Base-by-base conservation (phyloP, 2,888 invertebrate genomes). In the Camptogramma bilineatum region DNA sequence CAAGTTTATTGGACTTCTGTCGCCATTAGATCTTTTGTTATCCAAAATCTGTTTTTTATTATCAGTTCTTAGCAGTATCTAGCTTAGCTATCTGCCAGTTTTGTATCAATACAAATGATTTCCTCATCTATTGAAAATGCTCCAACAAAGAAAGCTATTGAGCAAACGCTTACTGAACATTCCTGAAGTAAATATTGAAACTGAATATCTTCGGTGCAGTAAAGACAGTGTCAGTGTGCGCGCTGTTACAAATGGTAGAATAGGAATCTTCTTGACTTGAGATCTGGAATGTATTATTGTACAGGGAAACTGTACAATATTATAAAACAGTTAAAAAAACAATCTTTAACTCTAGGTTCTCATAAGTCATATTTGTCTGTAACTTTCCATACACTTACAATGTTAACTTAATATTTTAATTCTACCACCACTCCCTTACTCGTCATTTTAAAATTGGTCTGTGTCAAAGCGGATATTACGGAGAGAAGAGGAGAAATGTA, bases 161-260 rank as follows among this genome's bases (percentile, higher is more conserved):
- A 52, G 28, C 44, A 13, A 21, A 34, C 18, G 19, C 19, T 44
- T 44, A 31, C 28, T 52, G 34, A 34, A 47, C 52, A 52, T 47
- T 60, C 19, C 2, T 52, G 39, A 48, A 52, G 31, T 47, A 56
- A 48, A 56, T 56, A 56, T 56, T 56, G 55, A 34, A n/a, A 28
- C 54, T 44, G 24, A 13, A 28, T 54, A 61, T 61, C 51, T 24
- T 47, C 34, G 51, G 19, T 48, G 39, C 44, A 24, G 54, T 54
- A 28, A 48, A 42, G 39, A 52, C 54, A 44, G 21, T 47, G 50
- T 59, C 61, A 57, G 18, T 9, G 50, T 39, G 52, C 42, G 51
- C 55, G 48, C 64, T 64, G 58, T 63, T 39, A 48, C 61, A 56
- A 67, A 61, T 52, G 31, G 44, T 46, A 61, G 60, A 51, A 65